Percentiles rank a stretch among this genome's conserved stretches.
These are phyloP conservation scores for Melanotaenia trifasciata DNA, from an alignment of 2,797 vertebrate species.

Conservation along the genomic window DNA sequence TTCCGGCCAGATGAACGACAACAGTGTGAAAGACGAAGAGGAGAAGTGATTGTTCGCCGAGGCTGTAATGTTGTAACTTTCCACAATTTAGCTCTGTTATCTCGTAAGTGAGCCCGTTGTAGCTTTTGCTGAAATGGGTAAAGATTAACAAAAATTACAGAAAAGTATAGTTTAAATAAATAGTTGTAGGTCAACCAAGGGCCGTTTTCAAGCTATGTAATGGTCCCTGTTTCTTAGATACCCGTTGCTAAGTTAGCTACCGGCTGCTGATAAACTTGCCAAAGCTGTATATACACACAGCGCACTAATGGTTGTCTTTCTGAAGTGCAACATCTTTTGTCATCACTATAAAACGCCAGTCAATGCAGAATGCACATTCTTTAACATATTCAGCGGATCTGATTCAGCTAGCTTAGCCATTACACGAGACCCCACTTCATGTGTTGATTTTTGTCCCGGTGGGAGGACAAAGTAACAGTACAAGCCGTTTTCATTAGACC, in stretches of 20 bases:
- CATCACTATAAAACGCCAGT: too few species aligned
- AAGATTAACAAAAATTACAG: rapidly evolving
- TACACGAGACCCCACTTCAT: neutral
- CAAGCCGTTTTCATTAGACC: neutral
- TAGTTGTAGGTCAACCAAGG: conserved; percentile 46
- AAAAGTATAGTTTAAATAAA: neutral
- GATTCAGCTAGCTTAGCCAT: conserved; percentile 4
- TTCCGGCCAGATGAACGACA: conserved; percentile 66
- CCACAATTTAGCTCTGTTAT: neutral
- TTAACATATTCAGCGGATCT: neutral
- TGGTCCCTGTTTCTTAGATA: conserved; percentile 5
- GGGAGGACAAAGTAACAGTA: neutral
- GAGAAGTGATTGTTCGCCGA: conserved; percentile 21
- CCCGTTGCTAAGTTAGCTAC: conserved; percentile 18
- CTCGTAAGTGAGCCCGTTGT: conserved; percentile 37
- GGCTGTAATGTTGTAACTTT: neutral
- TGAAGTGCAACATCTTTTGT: rapidly evolving
- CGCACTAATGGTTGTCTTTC: neutral
- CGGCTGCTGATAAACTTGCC: conserved; percentile 1
- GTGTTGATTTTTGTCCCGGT: neutral
- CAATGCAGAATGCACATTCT: neutral
- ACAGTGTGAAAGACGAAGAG: conserved; percentile 71
- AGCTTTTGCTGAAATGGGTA: rapidly evolving
- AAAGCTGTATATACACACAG: neutral
- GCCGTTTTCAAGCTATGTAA: conserved; percentile 54